A percentile compares a stretch with the other conserved stretches of the same genome.
Conservation (phyloP, 2,888 invertebrate species). For the Andrena haemorrhoa region DNA sequence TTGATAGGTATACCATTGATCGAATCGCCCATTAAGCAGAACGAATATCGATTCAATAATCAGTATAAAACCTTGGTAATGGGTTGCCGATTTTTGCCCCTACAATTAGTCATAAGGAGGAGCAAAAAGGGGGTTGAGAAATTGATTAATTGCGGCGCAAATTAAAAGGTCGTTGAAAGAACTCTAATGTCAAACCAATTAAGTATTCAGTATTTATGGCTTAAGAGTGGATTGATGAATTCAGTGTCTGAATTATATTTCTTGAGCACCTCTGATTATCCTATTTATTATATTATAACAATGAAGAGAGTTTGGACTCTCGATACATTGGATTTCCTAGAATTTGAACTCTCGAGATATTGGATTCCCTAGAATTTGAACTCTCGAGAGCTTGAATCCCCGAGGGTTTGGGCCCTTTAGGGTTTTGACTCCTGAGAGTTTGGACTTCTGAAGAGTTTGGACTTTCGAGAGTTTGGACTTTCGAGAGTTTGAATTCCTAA, state of each 20-base stretch:
- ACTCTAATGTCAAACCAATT: neutral
- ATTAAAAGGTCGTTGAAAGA: neutral
- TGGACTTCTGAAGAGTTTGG: too few relatives aligned
- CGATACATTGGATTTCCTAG: too few relatives aligned
- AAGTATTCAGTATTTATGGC: neutral
- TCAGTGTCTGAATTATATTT: neutral
- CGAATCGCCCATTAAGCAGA: neutral
- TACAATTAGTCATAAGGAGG: neutral
- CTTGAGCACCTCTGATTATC: neutral
- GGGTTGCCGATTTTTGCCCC: neutral
- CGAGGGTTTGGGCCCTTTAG: too few relatives aligned
- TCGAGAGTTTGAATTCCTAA: too few relatives aligned
- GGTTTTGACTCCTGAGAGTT: too few relatives aligned
- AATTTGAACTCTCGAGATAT: too few relatives aligned
- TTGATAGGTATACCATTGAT: neutral
- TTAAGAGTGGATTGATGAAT: neutral
- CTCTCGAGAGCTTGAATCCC: too few relatives aligned
- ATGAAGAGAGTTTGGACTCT: neutral
- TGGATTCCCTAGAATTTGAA: too few relatives aligned
- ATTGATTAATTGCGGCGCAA: too few relatives aligned
- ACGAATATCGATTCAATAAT: conserved; percentile 3
- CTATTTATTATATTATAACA: too few relatives aligned
- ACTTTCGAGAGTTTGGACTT: too few relatives aligned
- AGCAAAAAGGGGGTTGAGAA: neutral
- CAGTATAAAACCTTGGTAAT: neutral